Conservation (phyloP, 2,113 vertebrate species). For the Dicrurus megarhynchus region DNA sequence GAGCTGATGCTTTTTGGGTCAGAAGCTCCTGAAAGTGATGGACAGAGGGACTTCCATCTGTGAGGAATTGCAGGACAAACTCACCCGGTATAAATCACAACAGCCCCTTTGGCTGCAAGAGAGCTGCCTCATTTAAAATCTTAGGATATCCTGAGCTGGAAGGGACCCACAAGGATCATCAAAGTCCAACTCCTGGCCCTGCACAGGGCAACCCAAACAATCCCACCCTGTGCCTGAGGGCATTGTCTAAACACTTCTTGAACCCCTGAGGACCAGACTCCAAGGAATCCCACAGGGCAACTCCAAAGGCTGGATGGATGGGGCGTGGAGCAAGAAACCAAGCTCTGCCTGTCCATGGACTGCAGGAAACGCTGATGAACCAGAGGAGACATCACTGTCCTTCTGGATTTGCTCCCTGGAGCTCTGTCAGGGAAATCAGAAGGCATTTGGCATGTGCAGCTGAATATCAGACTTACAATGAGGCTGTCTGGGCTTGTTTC, state of each 20-base stretch:
- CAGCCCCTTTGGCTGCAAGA: background rate
- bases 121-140: background rate
- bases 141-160: background rate
- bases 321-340: background rate
- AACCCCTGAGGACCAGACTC: background rate
- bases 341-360: background rate
- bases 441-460: background rate
- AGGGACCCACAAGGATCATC: background rate
- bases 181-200: background rate
- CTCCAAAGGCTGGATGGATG: background rate
- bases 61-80: background rate
- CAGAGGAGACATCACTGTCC: background rate
- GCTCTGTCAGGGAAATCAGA: background rate
- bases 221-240: background rate
- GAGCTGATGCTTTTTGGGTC: background rate
- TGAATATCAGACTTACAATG: background rate
- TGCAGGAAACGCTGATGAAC: background rate
- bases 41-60: background rate
- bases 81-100: rapidly evolving
- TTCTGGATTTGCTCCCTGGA: background rate
- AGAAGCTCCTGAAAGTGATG: background rate
- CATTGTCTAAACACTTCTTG: background rate
- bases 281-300: background rate
- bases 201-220: background rate
- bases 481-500: background rate